Percentiles rank a stretch among this genome's conserved stretches.
Conservation (phyloP, 2,888 invertebrate species). For the Stenurella melanura region DNA sequence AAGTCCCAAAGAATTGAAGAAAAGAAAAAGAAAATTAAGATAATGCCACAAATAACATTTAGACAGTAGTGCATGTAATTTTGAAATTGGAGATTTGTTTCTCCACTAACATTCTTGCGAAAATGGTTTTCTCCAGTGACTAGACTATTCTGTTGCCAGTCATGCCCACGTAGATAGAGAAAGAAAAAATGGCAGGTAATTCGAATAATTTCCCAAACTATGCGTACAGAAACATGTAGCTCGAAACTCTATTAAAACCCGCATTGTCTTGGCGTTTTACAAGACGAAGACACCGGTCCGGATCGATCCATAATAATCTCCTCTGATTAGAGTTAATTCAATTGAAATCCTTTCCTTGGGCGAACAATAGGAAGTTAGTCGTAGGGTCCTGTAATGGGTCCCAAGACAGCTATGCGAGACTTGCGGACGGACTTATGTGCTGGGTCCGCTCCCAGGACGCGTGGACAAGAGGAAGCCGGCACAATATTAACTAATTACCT, state of each 20-base stretch:
- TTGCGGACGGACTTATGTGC: slow-evolving; percentile 58
- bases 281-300: slow-evolving; percentile 53
- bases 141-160: too few relatives aligned
- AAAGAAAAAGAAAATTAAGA: too few relatives aligned
- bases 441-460: slow-evolving; percentile 59
- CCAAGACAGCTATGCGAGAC: slow-evolving; percentile 67
- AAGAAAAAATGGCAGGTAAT: slow-evolving; percentile 17
- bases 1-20: too few relatives aligned
- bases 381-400: slow-evolving; percentile 70
- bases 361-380: slow-evolving; percentile 66
- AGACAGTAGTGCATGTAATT: too few relatives aligned
- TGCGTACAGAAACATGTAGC: background rate
- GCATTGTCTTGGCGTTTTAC: slow-evolving; percentile 25
- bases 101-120: too few relatives aligned
- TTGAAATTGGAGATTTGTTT: too few relatives aligned
- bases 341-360: slow-evolving; percentile 70
- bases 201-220: background rate
- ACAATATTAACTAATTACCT: slow-evolving; percentile 74
- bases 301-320: slow-evolving; percentile 65
- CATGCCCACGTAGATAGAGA: background rate
- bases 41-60: too few relatives aligned
- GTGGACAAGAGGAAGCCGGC: slow-evolving; percentile 72
- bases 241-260: slow-evolving; percentile 11
- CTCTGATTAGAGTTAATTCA: slow-evolving; percentile 72
- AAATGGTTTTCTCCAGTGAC: too few relatives aligned